Evolutionary conservation across 2,113 vertebrate genomes (phyloP).

Genomic region (Mobula hypostoma): DNA sequence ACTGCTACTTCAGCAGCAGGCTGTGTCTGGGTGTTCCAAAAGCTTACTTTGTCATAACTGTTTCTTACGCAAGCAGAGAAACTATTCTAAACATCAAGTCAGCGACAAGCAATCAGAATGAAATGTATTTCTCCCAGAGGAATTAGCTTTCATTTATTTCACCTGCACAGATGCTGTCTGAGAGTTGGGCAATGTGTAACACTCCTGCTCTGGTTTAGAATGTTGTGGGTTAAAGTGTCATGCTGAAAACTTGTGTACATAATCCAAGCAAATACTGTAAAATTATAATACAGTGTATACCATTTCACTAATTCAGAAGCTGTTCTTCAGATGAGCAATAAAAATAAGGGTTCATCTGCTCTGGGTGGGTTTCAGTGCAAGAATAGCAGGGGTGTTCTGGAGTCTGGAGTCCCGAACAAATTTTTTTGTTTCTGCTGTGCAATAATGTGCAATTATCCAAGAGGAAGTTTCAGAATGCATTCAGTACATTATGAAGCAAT

Average conservation of each 20-base stretch:
- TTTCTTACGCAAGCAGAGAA: background rate
- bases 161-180: background rate
- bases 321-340: background rate
- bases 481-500: no score
- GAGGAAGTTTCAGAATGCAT: no score
- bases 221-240: background rate
- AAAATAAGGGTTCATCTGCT: no score
- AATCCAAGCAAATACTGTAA: background rate
- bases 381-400: background rate
- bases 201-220: background rate
- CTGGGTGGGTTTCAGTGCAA: background rate
- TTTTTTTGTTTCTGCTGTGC: no score
- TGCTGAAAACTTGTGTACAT: background rate
- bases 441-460: no score
- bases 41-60: background rate
- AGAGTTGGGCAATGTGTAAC: background rate
- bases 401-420: background rate
- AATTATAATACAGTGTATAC: background rate
- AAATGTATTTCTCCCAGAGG: background rate
- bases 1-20: background rate
- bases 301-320: background rate
- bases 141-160: background rate
- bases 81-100: background rate
- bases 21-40: background rate
- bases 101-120: background rate